A percentile compares a stretch with the other conserved stretches of the same genome.
These are phyloP conservation scores for Rotaria magnacalcarata DNA, from an alignment of 2,888 invertebrate species.

Conservation along the genomic window DNA sequence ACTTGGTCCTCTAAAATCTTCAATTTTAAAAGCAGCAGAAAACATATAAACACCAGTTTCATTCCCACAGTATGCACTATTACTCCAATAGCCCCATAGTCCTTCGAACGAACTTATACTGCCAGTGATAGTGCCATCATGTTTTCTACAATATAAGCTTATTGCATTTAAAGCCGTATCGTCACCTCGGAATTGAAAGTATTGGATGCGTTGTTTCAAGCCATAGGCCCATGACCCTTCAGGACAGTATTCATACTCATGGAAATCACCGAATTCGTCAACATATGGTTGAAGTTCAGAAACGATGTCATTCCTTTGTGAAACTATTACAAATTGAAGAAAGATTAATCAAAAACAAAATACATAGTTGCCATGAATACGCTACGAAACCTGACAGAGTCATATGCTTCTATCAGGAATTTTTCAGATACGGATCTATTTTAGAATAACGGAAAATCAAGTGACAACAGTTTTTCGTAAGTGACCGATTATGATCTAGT, in stretches of 20 bases:
- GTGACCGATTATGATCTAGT: too few relatives aligned
- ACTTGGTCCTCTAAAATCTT: background rate
- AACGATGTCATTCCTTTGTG: background rate
- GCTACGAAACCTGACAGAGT: too few relatives aligned
- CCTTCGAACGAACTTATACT: background rate
- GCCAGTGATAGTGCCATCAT: background rate
- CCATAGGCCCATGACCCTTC: background rate
- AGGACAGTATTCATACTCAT: background rate
- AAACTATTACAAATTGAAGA: too few relatives aligned
- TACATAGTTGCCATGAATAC: too few relatives aligned
- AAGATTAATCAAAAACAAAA: too few relatives aligned
- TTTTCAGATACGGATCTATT: too few relatives aligned
- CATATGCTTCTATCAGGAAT: too few relatives aligned
- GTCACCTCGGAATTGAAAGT: background rate
- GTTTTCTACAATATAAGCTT: background rate
- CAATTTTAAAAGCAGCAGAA: background rate
- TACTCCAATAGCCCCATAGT: background rate
- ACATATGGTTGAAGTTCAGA: background rate
- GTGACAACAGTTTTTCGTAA: too few relatives aligned
- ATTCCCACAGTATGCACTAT: background rate
- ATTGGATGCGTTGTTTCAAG: background rate
- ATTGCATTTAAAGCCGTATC: background rate
- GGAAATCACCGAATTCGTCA: background rate
- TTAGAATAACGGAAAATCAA: too few relatives aligned
- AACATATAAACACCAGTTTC: background rate